These are phyloP conservation scores for Phorcus lineatus DNA, from an alignment of 2,888 invertebrate species.

Conservation along the genomic window DNA sequence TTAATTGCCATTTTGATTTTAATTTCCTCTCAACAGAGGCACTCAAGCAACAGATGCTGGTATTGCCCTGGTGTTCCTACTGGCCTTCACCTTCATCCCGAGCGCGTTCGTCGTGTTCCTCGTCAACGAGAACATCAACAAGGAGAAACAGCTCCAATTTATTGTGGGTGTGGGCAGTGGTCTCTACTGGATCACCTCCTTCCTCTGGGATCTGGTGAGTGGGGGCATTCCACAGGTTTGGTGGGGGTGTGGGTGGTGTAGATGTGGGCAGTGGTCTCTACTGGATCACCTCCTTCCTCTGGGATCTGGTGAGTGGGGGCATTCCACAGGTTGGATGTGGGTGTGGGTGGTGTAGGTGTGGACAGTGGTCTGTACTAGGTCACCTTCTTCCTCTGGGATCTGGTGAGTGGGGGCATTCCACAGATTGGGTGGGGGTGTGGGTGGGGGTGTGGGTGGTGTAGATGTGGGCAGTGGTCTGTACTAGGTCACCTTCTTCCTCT, in stretches of 20 bases:
- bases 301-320: constrained; percentile 66
- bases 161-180: constrained; percentile 72
- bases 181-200: constrained; percentile 68
- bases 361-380: constrained; percentile 69
- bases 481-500: constrained; percentile 68
- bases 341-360: constrained; percentile 70
- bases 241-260: constrained; percentile 40
- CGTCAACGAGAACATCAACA: constrained; percentile 71
- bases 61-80: constrained; percentile 74
- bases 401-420: constrained; percentile 50
- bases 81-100: constrained; percentile 76
- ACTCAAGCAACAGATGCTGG: constrained; percentile 75
- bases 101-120: constrained; percentile 73
- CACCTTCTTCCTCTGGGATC: constrained; percentile 68
- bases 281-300: constrained; percentile 68
- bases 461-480: constrained; percentile 71
- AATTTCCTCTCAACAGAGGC: constrained; percentile 59
- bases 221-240: not conserved
- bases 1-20: too few relatives aligned
- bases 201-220: constrained; percentile 70
- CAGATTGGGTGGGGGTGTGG: too few relatives aligned
- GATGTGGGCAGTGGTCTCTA: constrained; percentile 71
- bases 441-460: too few relatives aligned
- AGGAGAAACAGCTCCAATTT: constrained; percentile 74
- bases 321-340: too few relatives aligned